Base-by-base conservation (phyloP, 2,113 vertebrate species). In the Zeus faber region DNA sequence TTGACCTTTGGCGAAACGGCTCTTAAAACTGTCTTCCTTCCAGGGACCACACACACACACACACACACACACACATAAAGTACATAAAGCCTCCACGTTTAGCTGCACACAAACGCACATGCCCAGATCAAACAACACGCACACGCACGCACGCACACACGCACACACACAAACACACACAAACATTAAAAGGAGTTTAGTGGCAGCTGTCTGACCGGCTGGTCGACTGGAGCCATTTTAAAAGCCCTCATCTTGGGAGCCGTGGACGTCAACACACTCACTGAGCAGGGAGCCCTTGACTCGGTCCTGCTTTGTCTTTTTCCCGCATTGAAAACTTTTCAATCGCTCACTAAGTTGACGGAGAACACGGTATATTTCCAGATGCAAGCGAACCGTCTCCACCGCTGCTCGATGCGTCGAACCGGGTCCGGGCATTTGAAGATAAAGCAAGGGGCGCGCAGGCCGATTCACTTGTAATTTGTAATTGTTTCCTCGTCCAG, bases 1-100 rank as follows among this genome's bases (percentile, higher is more conserved):
- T 22, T 81, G 70, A 76, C 79, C 67, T 79, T 62, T 74, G 53
- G 49, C 16, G n/a, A 2, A 52, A 57, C 52, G 58, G 54, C 41
- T 35, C 58, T 54, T 78, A 43, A 58, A 70, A n/a, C 51, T 40
- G 40, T 0, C 4, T 33, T 0, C 4, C 7, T 27, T 9, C 7
- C 14, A n/a, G 11, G 29, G 16, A 49, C 6, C 14, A 4, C 26
- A 10, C 24, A 49, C 2, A 49, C 17, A 44, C 18, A 13, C 23
- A 49, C 5, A 24, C 5, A 17, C 3, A 44, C 23, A 29, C 24
- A 62, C 46, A 48, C 5, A 33, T 49, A 37, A 31, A 25, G 49
- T 35, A 27, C 17, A 37, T 14, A 9, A 7, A n/a, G n/a, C n/a
- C n/a, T n/a, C n/a, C 18, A 16, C 14, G 6, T 21, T 3, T 11